Percentiles rank a stretch among this genome's conserved stretches.
phyloP scores from a whole-genome alignment of 2,113 vertebrate genomes.

The Spheniscus mendiculus region DNA sequence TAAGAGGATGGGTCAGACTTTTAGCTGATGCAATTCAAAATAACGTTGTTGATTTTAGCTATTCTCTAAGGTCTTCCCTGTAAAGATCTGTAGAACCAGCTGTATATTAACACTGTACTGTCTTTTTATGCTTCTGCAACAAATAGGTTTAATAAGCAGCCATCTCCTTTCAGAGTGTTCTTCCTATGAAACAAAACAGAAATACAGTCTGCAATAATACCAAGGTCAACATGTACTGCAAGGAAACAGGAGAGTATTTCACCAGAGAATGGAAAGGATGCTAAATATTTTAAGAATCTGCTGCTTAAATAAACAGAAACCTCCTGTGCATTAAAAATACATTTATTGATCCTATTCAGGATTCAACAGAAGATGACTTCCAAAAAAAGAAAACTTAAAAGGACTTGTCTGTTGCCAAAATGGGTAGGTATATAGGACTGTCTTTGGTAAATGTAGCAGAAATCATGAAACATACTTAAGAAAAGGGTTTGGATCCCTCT shows the following conservation, averaged over 20 bases:
- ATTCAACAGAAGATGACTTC: constrained; percentile 11
- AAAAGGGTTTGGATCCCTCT: background rate
- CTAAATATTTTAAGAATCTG: constrained; percentile 61
- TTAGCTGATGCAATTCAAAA: background rate
- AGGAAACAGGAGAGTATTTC: background rate
- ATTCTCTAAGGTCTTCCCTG: background rate
- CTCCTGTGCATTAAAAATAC: constrained; percentile 17
- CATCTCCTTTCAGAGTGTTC: background rate
- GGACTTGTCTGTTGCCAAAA: background rate
- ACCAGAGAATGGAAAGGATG: background rate
- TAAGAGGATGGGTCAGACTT: background rate
- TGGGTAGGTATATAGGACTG: background rate
- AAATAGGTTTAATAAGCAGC: constrained; percentile 33
- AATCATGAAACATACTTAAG: background rate
- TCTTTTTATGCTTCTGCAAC: background rate
- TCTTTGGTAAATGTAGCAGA: background rate
- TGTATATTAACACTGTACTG: background rate
- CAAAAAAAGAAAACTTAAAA: background rate
- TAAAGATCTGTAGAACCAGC: background rate
- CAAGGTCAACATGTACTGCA: constrained; percentile 6
- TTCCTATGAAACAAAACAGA: background rate
- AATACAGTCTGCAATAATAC: constrained; percentile 11
- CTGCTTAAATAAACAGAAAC: constrained; percentile 30
- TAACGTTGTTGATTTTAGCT: background rate
- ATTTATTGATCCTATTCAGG: constrained; percentile 14